Evolutionary conservation across 2,113 vertebrate genomes (phyloP).

Genomic region (Eurystomus gularis): DNA sequence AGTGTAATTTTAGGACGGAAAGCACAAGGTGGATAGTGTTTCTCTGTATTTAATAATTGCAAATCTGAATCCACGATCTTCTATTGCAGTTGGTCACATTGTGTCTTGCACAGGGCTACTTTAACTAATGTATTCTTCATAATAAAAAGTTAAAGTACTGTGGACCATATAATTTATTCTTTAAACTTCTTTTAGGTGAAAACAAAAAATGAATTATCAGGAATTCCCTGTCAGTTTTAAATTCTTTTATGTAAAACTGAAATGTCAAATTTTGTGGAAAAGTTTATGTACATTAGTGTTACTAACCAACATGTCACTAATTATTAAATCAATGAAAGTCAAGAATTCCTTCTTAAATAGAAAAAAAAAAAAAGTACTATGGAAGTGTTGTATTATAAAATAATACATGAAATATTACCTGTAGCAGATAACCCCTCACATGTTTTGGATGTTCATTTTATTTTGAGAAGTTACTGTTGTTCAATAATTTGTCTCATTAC

Average conservation of each 20-base stretch:
- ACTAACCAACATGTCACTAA: background rate
- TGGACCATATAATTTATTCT: background rate
- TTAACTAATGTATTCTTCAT: background rate
- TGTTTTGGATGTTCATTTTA: background rate
- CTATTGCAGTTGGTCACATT: background rate
- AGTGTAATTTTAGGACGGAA: background rate
- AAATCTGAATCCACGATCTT: background rate
- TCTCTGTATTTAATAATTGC: background rate
- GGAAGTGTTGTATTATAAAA: background rate
- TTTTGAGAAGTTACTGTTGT: background rate
- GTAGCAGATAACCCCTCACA: background rate
- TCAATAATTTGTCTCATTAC: background rate
- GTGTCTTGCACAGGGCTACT: background rate
- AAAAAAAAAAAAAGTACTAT: background rate
- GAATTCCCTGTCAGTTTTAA: background rate
- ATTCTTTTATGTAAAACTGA: background rate
- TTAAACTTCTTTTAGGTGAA: background rate
- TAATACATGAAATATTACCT: background rate
- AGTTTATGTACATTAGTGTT: background rate
- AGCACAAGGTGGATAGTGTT: background rate
- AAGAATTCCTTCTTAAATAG: background rate
- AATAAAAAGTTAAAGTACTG: background rate
- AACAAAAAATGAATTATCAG: background rate
- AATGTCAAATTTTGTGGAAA: background rate
- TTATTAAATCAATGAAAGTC: background rate